A percentile compares a stretch with the other conserved stretches of the same genome.
These are phyloP conservation scores for Sylvia atricapilla DNA, from an alignment of 2,113 vertebrate species.

Conservation along the genomic window DNA sequence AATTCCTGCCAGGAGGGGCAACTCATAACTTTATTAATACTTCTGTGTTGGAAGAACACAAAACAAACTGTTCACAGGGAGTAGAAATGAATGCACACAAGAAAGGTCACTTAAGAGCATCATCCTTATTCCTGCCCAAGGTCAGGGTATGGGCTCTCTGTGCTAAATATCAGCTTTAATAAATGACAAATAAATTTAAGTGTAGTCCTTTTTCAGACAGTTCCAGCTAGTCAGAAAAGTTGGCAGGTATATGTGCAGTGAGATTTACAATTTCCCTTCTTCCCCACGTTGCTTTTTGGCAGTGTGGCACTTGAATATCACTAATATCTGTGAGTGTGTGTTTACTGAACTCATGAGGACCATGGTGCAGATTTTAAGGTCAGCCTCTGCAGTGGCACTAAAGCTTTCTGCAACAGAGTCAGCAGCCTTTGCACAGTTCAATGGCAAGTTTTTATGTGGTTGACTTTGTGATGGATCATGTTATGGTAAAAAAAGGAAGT, in stretches of 20 bases:
- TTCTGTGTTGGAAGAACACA: neutral
- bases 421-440: neutral
- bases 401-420: neutral
- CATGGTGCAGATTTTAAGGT: neutral
- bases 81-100: neutral
- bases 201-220: neutral
- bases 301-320: neutral
- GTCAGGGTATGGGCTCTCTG: neutral
- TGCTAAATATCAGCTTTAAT: neutral
- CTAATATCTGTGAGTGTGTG: neutral
- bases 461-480: neutral
- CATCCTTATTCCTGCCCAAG: neutral
- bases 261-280: neutral
- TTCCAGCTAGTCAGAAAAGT: neutral
- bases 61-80: neutral
- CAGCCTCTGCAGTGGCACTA: neutral
- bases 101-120: neutral
- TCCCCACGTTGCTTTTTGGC: neutral
- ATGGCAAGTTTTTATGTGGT: neutral
- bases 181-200: neutral
- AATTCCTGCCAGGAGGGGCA: neutral
- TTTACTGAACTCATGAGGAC: neutral
- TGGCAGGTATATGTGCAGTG: neutral
- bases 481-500: neutral
- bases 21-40: neutral